These are phyloP conservation scores for Batillaria attramentaria DNA, from an alignment of 1,140 invertebrate species.

Conservation along the genomic window DNA sequence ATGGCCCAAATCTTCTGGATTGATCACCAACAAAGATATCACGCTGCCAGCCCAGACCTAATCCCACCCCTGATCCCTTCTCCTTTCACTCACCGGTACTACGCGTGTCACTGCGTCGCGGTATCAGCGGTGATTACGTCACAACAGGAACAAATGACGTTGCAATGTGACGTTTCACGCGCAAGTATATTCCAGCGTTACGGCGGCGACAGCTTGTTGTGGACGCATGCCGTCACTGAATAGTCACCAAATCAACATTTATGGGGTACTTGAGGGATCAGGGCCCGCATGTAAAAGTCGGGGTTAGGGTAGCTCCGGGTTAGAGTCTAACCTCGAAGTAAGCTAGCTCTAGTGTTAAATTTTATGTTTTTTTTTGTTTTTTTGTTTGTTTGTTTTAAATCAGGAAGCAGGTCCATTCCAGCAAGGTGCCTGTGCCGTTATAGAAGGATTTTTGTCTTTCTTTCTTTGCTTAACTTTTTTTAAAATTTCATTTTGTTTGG, in stretches of 20 bases:
- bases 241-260: not conserved
- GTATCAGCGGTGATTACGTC: not conserved
- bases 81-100: not conserved
- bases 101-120: not conserved
- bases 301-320: no score
- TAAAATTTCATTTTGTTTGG: no score
- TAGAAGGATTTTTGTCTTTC: no score
- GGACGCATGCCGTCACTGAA: not conserved
- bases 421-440: no score
- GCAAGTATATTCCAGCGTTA: not conserved
- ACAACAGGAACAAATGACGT: not conserved
- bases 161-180: not conserved
- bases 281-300: not conserved
- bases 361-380: no score
- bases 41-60: not conserved
- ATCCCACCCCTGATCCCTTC: not conserved
- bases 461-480: no score
- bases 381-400: no score
- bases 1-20: no score
- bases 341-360: no score
- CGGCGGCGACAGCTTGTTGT: not conserved
- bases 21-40: constrained; percentile 5
- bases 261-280: not conserved
- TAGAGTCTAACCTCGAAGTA: no score
- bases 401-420: no score